These are phyloP conservation scores for Schizopygopsis pylzovi DNA, from an alignment of 2,797 vertebrate genomes.

Conservation along the genomic window DNA sequence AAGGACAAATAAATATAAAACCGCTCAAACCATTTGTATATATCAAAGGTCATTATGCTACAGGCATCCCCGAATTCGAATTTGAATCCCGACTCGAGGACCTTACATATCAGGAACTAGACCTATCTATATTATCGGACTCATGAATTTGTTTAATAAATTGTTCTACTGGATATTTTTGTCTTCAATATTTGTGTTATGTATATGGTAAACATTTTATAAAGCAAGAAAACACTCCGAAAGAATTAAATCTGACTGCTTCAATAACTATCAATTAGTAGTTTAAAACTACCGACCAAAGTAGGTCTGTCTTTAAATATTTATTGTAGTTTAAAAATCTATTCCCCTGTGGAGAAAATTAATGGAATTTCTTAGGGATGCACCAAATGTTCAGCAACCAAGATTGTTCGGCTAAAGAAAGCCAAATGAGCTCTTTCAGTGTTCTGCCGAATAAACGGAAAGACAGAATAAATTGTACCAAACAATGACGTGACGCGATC, in stretches of 20 bases:
- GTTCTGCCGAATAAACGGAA: no score
- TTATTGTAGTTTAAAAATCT: background rate
- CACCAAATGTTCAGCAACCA: no score
- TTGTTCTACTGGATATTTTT: background rate
- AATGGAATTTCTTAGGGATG: background rate
- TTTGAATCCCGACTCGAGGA: no score
- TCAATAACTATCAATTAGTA: background rate
- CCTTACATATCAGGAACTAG: background rate
- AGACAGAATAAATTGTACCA: no score
- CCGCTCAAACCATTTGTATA: background rate
- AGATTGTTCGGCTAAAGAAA: no score
- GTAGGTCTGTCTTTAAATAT: background rate
- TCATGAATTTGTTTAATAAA: background rate
- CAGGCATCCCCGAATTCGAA: no score
- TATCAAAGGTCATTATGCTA: no score
- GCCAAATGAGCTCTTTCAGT: no score
- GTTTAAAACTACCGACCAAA: background rate
- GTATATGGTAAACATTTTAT: no score
- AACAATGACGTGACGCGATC: no score
- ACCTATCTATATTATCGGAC: background rate
- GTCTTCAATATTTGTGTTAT: background rate
- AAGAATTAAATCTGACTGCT: background rate
- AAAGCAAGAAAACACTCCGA: background rate
- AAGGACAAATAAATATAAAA: background rate
- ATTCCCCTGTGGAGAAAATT: background rate